Base-by-base conservation (phyloP, 1,140 invertebrate genomes). In the Drosophila nigrodunni region DNA sequence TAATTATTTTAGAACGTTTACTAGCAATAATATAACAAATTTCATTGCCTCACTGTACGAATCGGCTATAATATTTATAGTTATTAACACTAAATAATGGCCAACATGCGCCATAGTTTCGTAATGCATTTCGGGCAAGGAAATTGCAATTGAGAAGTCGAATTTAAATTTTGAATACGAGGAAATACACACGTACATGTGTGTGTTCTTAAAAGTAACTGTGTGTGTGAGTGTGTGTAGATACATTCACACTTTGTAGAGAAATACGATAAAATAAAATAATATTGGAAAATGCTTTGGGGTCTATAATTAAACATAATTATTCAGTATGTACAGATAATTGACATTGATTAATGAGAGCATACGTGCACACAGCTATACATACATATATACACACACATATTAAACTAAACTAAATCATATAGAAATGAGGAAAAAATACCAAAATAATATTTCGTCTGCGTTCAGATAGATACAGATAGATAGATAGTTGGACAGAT, bases 301-400 rank as follows among this genome's bases (percentile, higher is more conserved):
- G 57, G 74, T 71, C 85, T 85, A 91, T 91, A 91, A 91, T 91
- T 91, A 91, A 91, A 76, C 83, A 88, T 88, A 91, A 91, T 91
- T 89, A 91, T 91, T 91, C 82, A 91, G 83, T 89, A 86, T 83
- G 85, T 90, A 90, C 85, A 89, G 81, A 82, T 88, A 91, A 91
- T 91, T 91, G 89, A 91, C 89, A 91, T 91, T 91, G 89, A 91
- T 91, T 91, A 91, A 91, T 91, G 89, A 91, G 85, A 90, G 89
- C 81, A 89, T 74, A 81, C 76, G 25, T 30, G 49, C 21, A 55
- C 25, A 68, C 21, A 50, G 25, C 46, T 7, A 65, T 21, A 57
- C 5, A 49, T 9, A n/a, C 15, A 15, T 15, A 15, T 15, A 15
- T 15, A 67, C 44, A 46, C 15, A 55, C 55, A 59, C 41, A 34